phyloP scores from a whole-genome alignment of 2,888 invertebrate genomes.

The Abrostola tripartita region DNA sequence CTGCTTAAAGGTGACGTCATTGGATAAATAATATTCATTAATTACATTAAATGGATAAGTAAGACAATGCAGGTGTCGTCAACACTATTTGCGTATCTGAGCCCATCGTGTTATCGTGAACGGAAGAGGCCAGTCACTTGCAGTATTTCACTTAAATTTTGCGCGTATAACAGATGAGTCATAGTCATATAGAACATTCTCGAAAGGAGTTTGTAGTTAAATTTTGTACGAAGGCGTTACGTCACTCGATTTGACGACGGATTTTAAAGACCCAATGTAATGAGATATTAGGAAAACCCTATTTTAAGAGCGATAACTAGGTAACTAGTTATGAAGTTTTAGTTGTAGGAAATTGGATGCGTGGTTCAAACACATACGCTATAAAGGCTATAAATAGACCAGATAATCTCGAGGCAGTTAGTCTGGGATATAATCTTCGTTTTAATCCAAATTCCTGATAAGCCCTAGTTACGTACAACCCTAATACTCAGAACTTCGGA shows the following conservation, averaged over 20 bases:
- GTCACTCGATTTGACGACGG: neutral
- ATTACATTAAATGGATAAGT: constrained; percentile 1
- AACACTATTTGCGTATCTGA: constrained; percentile 1
- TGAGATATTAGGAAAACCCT: constrained; percentile 24
- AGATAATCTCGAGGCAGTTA: too few relatives aligned
- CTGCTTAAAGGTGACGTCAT: constrained; percentile 7
- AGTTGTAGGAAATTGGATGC: neutral
- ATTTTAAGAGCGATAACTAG: neutral
- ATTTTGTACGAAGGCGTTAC: neutral
- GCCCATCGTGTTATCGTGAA: constrained; percentile 22
- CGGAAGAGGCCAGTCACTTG: constrained; percentile 16
- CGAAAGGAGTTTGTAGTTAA: neutral
- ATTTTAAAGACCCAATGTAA: neutral
- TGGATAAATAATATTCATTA: constrained; percentile 11
- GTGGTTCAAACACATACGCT: neutral
- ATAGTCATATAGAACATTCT: constrained; percentile 2
- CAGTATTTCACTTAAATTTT: constrained; percentile 1
- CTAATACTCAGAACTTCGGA: too few relatives aligned
- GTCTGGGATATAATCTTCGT: too few relatives aligned
- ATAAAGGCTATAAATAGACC: too few relatives aligned
- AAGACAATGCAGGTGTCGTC: neutral
- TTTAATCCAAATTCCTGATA: too few relatives aligned
- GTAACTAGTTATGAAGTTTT: neutral
- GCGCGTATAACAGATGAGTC: constrained; percentile 11
- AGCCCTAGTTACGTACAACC: too few relatives aligned